A percentile compares a stretch with the other conserved stretches of the same genome.
Evolutionary conservation across 2,797 vertebrate species (phyloP).

Genomic region (Pelobates cultripes): DNA sequence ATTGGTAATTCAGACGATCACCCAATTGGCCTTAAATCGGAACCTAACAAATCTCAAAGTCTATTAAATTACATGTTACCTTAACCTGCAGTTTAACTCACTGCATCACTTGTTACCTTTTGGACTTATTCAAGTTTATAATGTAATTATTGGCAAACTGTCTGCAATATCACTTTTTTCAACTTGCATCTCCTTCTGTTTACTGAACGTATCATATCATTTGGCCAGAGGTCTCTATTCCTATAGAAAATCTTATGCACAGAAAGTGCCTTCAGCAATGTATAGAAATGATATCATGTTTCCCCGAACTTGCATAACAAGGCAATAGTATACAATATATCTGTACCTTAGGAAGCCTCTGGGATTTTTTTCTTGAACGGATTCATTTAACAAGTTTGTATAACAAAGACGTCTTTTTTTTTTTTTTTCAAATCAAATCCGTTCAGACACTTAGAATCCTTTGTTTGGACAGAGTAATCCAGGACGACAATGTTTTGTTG

Average conservation of each 20-base stretch:
- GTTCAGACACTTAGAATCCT: background rate
- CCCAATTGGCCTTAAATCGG: too few relatives aligned
- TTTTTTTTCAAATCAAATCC: conserved; percentile 2
- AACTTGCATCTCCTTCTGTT: background rate
- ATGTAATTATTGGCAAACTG: background rate
- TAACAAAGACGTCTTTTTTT: background rate
- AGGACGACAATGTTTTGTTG: conserved; percentile 7
- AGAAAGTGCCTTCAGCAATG: conserved; percentile 11
- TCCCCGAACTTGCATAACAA: background rate
- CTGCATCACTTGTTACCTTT: background rate
- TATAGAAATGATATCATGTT: conserved; percentile 25
- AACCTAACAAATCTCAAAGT: too few relatives aligned
- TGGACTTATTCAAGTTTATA: background rate
- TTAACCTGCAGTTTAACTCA: too few relatives aligned
- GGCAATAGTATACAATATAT: background rate
- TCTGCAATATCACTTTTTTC: background rate
- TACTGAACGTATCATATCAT: background rate
- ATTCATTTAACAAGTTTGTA: background rate
- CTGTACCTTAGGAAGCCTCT: background rate
- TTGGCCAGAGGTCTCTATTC: background rate
- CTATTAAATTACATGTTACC: too few relatives aligned
- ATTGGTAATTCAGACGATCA: too few relatives aligned
- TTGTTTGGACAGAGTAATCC: conserved; percentile 13
- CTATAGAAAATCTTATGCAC: background rate
- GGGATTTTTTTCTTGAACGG: background rate